These are phyloP conservation scores for Vidua macroura DNA, from an alignment of 2,113 vertebrate genomes.

Conservation along the genomic window DNA sequence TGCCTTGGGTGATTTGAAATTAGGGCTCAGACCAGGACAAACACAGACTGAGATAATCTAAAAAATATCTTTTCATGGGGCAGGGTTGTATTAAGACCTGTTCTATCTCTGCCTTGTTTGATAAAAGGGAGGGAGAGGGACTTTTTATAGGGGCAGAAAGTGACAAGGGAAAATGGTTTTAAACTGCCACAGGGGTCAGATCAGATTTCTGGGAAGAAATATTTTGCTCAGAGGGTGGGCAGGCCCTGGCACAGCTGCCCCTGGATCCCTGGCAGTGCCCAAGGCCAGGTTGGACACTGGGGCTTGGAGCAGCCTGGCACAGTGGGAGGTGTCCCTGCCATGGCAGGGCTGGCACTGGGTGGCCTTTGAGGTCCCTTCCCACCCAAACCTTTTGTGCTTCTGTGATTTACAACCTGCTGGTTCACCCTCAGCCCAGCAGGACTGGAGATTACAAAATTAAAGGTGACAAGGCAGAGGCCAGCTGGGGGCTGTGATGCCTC, in stretches of 20 bases:
- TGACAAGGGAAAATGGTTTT: not conserved
- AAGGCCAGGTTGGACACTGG: not conserved
- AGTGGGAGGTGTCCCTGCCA: not conserved
- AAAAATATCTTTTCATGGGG: not conserved
- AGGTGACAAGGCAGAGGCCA: not conserved
- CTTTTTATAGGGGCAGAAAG: not conserved
- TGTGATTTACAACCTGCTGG: not conserved
- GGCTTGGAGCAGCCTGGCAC: not conserved
- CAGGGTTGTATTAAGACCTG: not conserved
- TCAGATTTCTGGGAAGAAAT: not conserved
- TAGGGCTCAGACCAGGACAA: not conserved
- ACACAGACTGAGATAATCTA: not conserved
- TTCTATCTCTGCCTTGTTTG: not conserved
- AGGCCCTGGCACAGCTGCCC: not conserved
- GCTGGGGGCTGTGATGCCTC: not conserved
- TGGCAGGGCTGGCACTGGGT: rapidly evolving
- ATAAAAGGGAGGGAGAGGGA: not conserved
- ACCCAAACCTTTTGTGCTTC: not conserved
- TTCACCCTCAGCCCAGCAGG: not conserved
- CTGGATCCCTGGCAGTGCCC: not conserved
- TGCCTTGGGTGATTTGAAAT: not conserved
- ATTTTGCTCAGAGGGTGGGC: not conserved
- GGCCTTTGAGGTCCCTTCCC: rapidly evolving
- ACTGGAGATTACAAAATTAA: not conserved
- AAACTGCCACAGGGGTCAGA: not conserved